phyloP scores from a whole-genome alignment of 2,113 vertebrate genomes.

The Epinephelus fuscoguttatus region DNA sequence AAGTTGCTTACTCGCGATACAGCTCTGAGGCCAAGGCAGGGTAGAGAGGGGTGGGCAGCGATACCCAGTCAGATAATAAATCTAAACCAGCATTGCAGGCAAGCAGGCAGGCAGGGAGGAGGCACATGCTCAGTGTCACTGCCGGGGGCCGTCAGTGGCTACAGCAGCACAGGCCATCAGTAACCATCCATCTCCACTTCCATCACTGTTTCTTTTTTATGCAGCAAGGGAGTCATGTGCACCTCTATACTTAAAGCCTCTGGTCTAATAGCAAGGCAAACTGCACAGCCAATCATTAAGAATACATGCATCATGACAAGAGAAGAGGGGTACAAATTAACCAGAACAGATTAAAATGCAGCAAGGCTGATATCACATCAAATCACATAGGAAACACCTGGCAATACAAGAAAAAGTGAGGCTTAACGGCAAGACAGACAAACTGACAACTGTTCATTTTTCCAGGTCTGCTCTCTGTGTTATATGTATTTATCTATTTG shows the following conservation, averaged over 20 bases:
- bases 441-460: not conserved
- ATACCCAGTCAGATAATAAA: constrained; percentile 50
- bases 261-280: constrained; percentile 15
- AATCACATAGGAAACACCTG: constrained; percentile 8
- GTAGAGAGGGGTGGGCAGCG: not conserved
- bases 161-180: constrained; percentile 46
- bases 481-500: not conserved
- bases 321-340: not conserved
- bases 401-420: not conserved
- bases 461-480: not conserved
- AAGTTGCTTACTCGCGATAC: constrained; percentile 11
- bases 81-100: constrained; percentile 49
- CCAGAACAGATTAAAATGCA: constrained; percentile 21
- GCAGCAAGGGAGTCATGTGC: not conserved
- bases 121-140: constrained; percentile 66
- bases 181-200: constrained; percentile 40
- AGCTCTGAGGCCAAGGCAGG: constrained; percentile 31
- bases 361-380: not conserved
- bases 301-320: not conserved
- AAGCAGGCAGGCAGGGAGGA: constrained; percentile 39
- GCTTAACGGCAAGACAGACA: not conserved
- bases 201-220: constrained; percentile 20
- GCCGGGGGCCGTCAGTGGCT: constrained; percentile 23
- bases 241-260: not conserved
- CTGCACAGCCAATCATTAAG: not conserved